phyloP scores from a whole-genome alignment of 2,113 vertebrate species.

The Alectura lathami region DNA sequence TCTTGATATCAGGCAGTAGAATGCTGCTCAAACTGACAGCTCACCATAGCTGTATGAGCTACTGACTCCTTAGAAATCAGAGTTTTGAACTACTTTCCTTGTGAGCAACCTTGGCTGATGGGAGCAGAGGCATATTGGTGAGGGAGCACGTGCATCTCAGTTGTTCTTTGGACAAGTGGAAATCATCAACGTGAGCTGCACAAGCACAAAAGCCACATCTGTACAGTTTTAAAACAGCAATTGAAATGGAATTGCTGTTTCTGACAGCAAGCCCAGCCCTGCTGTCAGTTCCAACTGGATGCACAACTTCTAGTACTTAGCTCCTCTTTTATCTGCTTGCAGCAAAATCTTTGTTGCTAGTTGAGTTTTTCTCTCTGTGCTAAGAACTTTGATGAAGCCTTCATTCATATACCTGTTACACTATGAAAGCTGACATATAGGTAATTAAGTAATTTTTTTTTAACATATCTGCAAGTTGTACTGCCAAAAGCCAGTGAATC shows the following conservation, averaged over 20 bases:
- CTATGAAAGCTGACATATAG: background rate
- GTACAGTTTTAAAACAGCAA: background rate
- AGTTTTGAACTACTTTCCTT: background rate
- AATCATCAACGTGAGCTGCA: background rate
- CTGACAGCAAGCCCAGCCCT: background rate
- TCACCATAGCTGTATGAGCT: background rate
- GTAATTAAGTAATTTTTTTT: conserved; percentile 1
- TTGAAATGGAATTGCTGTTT: background rate
- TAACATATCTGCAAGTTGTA: conserved; percentile 34
- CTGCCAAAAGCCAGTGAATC: conserved; percentile 46
- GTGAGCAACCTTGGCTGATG: background rate
- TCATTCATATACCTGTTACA: background rate
- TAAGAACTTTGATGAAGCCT: background rate
- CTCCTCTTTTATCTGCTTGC: background rate
- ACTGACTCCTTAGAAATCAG: background rate
- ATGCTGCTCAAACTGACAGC: background rate
- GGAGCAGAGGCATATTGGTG: background rate
- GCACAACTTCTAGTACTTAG: background rate
- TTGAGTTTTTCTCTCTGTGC: background rate
- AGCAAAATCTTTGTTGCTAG: background rate
- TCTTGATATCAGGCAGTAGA: background rate
- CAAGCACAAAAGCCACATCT: background rate
- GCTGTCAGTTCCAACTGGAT: background rate
- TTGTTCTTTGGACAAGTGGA: background rate
- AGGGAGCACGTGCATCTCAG: rapidly evolving